These are phyloP conservation scores for Sarcophaga variegata DNA, from an alignment of 2,888 invertebrate species.

Conservation along the genomic window DNA sequence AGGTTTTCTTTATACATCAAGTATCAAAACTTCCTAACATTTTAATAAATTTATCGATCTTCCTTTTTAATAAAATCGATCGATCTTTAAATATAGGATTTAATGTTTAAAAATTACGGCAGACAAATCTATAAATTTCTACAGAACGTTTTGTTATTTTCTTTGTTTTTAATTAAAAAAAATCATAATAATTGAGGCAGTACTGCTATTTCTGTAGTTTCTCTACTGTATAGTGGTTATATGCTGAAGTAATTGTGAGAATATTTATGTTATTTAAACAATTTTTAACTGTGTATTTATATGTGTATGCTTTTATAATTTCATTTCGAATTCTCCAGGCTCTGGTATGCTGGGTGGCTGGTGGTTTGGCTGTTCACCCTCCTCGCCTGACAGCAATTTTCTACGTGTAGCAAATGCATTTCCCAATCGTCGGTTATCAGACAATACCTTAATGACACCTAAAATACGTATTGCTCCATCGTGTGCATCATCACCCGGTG, in stretches of 20 bases:
- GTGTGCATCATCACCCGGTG: conserved; percentile 91
- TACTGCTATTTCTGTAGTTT: too few relatives aligned
- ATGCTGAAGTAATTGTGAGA: too few relatives aligned
- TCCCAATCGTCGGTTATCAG: conserved; percentile 93
- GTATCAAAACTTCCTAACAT: background rate
- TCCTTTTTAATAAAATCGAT: background rate
- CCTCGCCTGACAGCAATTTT: conserved; percentile 93
- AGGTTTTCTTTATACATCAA: too few relatives aligned
- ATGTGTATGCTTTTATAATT: background rate
- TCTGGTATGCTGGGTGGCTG: conserved; percentile 88
- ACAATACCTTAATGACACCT: conserved; percentile 95
- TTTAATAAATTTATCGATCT: background rate
- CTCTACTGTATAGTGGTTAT: too few relatives aligned
- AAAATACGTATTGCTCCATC: conserved; percentile 94
- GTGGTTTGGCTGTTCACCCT: conserved; percentile 92
- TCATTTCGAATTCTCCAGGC: conserved; percentile 78
- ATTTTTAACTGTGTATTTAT: background rate
- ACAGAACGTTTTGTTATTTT: too few relatives aligned
- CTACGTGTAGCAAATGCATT: conserved; percentile 91
- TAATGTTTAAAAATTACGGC: too few relatives aligned
- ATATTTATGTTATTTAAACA: background rate
- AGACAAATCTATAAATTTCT: too few relatives aligned
- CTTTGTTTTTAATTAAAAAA: too few relatives aligned
- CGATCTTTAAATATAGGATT: background rate
- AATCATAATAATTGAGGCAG: too few relatives aligned